Evolutionary conservation across 2,888 invertebrate species (phyloP), one percentile per base, ranked within the genome.

Genomic region (Cremastobaeus sp.): DNA sequence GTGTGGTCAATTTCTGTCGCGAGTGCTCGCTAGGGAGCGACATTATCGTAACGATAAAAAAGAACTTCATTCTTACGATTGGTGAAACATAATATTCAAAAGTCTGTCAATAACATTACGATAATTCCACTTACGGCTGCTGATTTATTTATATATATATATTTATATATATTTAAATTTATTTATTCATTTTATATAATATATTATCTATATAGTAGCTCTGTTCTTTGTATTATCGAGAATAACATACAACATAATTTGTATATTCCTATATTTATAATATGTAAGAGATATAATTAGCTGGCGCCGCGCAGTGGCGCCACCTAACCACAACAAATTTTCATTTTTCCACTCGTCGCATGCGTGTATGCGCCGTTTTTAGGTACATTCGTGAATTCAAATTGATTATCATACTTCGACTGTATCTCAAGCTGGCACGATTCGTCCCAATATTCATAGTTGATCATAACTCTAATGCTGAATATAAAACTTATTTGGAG

Each of bases 61-160:
- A 80, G 73, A n/a, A n/a, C n/a, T n/a, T n/a, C n/a, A n/a, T n/a
- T n/a, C n/a, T n/a, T n/a, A n/a, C n/a, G n/a, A n/a, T n/a, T n/a
- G 74, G 74, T 76, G 68, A 75, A 77, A 79, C 77, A 81, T 74
- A 78, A 79, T 78, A 73, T 79, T 78, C 78, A 76, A 79, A 79
- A 81, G 78, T 47, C 79, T 82, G n/a, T n/a, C 82, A 81, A 76
- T 81, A 82, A 82, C 81, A 81, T 81, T 80, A 81, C 77, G 76
- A 78, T 80, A 81, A 81, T 79, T 74, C 77, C 80, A 80, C 79
- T 79, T 77, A 76, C 74, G 79, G 75, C 74, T 80, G 78, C 76
- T 74, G 55, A 55, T 76, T 54, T 34, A 47, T 39, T 15, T 60
- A 59, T 71, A 47, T 64, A 39, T 48, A 48, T 55, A 18, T 76